Conservation (phyloP, 2,797 vertebrate species). For the Danio aesculapii region DNA sequence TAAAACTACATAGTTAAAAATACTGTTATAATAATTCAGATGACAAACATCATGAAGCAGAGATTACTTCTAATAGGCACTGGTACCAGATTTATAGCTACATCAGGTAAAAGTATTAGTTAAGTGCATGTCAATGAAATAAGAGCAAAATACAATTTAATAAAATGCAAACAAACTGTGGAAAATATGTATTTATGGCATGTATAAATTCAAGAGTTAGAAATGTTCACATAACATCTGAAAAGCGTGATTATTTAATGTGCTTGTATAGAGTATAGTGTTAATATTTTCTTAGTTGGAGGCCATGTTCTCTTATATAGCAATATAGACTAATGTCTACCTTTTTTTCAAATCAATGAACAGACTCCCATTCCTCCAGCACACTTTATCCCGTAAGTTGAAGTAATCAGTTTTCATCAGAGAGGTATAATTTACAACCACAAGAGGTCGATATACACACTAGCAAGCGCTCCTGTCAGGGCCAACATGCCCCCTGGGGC, state of each 20-base stretch:
- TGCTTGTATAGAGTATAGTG: background rate
- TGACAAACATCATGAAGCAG: too few relatives aligned
- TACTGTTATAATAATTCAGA: too few relatives aligned
- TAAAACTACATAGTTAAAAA: too few relatives aligned
- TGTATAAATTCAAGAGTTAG: background rate
- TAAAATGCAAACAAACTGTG: background rate
- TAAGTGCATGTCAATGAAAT: background rate
- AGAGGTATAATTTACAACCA: conserved; percentile 56
- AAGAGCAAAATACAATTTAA: background rate
- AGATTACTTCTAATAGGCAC: background rate
- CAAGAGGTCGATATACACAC: conserved; percentile 56
- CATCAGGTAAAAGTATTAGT: background rate
- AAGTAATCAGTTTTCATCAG: conserved; percentile 45
- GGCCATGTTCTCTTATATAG: background rate
- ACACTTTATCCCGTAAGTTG: conserved; percentile 28
- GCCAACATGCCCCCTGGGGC: conserved; percentile 60
- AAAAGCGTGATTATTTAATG: background rate
- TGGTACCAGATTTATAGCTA: background rate
- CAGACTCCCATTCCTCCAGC: conserved; percentile 6
- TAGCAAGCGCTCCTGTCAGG: conserved; percentile 47
- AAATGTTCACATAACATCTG: too few relatives aligned
- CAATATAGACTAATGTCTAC: background rate
- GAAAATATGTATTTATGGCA: too few relatives aligned
- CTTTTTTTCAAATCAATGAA: conserved; percentile 21
- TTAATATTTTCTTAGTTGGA: conserved; percentile 8